Percentiles rank a stretch among this genome's conserved stretches.
Evolutionary conservation across 2,888 invertebrate species (phyloP).

Genomic region (Plagiodera versicolora): DNA sequence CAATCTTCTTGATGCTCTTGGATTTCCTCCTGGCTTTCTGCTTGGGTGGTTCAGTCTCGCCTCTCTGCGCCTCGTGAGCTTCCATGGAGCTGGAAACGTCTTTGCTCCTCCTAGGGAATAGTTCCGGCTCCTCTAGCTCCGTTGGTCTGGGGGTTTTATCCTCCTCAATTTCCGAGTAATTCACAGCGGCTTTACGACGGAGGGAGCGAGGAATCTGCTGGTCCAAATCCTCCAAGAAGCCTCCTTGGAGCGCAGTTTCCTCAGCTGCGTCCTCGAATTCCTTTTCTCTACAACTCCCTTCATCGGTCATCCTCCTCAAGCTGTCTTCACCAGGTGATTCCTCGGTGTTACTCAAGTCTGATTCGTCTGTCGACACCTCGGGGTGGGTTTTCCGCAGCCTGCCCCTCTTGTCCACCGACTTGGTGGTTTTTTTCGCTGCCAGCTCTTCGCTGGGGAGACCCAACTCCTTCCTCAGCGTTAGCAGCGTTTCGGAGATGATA

Average conservation of each 20-base stretch:
- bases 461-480: neutral
- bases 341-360: neutral
- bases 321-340: neutral
- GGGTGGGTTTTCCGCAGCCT: neutral
- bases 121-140: neutral
- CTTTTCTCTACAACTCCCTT: neutral
- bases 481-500: neutral
- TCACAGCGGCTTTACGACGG: constrained; percentile 15
- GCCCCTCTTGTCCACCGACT: neutral
- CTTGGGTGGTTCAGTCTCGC: constrained; percentile 25
- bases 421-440: constrained; percentile 6
- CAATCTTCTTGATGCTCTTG: constrained; percentile 38
- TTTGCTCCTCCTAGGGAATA: neutral
- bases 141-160: neutral
- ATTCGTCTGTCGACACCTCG: neutral
- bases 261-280: neutral
- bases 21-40: constrained; percentile 39
- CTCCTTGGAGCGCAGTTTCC: no score
- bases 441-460: neutral
- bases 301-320: neutral
- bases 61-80: no score
- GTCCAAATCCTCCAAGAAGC: neutral
- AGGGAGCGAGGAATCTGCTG: constrained; percentile 9
- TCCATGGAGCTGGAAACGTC: neutral
- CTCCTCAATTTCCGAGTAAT: constrained; percentile 20